Conservation (phyloP, 2,888 invertebrate species). For the Opisthograptis luteolata region DNA sequence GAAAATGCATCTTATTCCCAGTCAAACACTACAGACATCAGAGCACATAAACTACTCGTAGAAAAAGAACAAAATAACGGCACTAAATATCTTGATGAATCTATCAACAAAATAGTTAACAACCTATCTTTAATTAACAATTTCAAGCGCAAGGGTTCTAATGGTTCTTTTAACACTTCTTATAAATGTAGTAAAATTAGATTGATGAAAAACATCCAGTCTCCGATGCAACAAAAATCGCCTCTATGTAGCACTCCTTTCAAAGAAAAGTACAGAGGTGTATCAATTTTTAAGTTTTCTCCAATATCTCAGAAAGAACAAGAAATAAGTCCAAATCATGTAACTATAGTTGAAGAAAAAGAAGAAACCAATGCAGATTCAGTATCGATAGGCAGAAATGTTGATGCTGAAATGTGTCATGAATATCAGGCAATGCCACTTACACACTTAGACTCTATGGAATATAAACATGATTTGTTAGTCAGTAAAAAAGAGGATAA, state of each 20-base stretch:
- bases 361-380: constrained; percentile 41
- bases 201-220: constrained; percentile 48
- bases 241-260: constrained; percentile 75
- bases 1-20: constrained; percentile 54
- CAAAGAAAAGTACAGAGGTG: constrained; percentile 65
- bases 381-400: constrained; percentile 37
- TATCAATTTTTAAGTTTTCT: constrained; percentile 73
- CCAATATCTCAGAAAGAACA: constrained; percentile 53
- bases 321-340: constrained; percentile 41
- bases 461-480: neutral
- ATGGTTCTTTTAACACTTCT: constrained; percentile 42
- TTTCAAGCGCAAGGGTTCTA: constrained; percentile 41
- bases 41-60: constrained; percentile 59
- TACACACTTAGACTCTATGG: neutral
- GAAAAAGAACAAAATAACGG: constrained; percentile 52
- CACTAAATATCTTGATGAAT: constrained; percentile 55
- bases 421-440: constrained; percentile 10
- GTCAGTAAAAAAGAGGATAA: neutral
- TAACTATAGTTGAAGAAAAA: constrained; percentile 45
- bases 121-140: constrained; percentile 57
- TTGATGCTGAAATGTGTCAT: constrained; percentile 22
- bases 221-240: constrained; percentile 52
- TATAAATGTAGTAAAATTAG: constrained; percentile 43
- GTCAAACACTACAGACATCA: constrained; percentile 59
- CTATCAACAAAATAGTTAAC: constrained; percentile 64